Evolutionary conservation across 2,888 invertebrate genomes (phyloP), one percentile per base, ranked within the genome.

Genomic region (Theristus sp.): DNA sequence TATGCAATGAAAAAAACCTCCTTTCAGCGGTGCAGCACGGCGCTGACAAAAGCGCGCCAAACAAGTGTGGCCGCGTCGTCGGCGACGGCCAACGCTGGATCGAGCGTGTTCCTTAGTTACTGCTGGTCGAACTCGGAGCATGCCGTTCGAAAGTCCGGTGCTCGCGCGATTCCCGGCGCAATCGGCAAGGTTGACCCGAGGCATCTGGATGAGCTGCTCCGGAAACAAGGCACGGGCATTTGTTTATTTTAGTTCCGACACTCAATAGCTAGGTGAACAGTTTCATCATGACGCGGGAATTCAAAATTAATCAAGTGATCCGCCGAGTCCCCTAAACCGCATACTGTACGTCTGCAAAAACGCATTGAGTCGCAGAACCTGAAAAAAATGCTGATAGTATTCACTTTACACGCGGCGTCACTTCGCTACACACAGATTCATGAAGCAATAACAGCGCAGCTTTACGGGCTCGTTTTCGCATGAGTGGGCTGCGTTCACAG

Each of bases 121-220:
- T 68, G 67, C 61, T 72, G 72, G 72, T 64, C 67, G 53, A 73
- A 73, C 64, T 72, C 72, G 6, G 66, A 67, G 13, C 54, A 64
- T 24, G 73, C 73, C 29, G 70, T 70, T 10, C 10, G 26, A 25
- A 64, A 64, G 26, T 63, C 63, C 38, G 71, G 70, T 24, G 67
- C 70, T 47, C 68, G 66, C 69, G 64, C 67, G 22, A 67, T 67
- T 27, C 63, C 64, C 24, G 70, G 69, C 3, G 69, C 72, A 6
- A 38, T 73, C 24, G 74, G 74, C 0, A 68, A 64, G 65, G 70
- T 70, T 22, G 75, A 75, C 64, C 74, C 75, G 1, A 63, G 75
- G 26, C 66, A 67, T 27, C 3, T 54, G 13, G 26, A 54, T 54
- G 22, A 26, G 27, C 3, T 54, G 17, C 22, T 54, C 27, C 20